Evolutionary conservation across 2,113 vertebrate genomes (phyloP), one percentile per base, ranked within the genome.

Genomic region (Suricata suricatta): DNA sequence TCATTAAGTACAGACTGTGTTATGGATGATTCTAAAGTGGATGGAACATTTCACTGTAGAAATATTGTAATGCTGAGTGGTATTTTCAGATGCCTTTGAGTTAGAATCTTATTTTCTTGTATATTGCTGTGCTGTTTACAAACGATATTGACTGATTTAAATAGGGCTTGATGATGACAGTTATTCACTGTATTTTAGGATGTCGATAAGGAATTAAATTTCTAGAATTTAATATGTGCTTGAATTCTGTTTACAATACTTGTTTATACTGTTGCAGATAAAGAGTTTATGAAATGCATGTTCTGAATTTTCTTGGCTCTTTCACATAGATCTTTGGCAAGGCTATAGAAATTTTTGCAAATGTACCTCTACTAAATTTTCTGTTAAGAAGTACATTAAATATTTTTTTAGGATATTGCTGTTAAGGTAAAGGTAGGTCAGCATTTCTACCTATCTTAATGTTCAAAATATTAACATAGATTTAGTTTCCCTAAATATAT

Each of bases 281-380:
- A 57, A 71, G 3, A 72, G 25, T 41, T 93, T 91, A 35, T 52
- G 44, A 88, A 94, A 72, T 7, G 47, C 27, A n/a, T 90, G 88
- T 50, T 95, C 77, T 93, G 77, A 93, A 80, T 93, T 69, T 27
- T 88, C 41, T 76, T 86, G 50, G 91, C 25, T 14, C 85, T 93
- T 83, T 81, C 11, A 57, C 31, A 86, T 69, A 72, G 80, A 96
- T 57, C 93, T 88, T 91, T 85, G 31, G 71, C 41, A 93, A 95
- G 19, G 15, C 14, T 84, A 29, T 90, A 33, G 25, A 57, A 82
- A 47, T 38, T 64, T 94, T 90, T 90, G 83, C 25, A 33, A 96
- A 71, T 90, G 23, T 2, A 44, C 15, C 83, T n/a, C 11, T 54
- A 13, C 5, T 87, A 44, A 2, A 71, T 74, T 92, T 92, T 96